phyloP scores from a whole-genome alignment of 2,888 invertebrate species.

The Perizoma flavofasciatum region DNA sequence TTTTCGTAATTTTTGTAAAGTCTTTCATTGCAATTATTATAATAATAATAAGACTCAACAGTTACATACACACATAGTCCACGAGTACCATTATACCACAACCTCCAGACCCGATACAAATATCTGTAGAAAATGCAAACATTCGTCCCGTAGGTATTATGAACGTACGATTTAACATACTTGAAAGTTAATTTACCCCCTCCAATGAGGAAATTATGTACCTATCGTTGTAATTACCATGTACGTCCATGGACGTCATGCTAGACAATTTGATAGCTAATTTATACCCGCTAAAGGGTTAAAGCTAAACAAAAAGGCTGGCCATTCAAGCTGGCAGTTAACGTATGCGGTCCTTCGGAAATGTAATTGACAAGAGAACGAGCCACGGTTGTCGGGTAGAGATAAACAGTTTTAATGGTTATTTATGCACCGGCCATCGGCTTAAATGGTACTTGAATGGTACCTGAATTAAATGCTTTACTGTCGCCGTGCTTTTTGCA shows the following conservation, averaged over 20 bases:
- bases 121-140: no score
- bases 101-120: no score
- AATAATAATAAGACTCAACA: no score
- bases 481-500: slow-evolving; percentile 29
- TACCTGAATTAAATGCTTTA: slow-evolving; percentile 26
- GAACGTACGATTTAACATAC: not conserved
- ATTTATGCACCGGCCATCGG: slow-evolving; percentile 56
- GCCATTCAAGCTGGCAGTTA: slow-evolving; percentile 27
- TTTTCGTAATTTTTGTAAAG: no score
- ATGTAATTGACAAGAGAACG: slow-evolving; percentile 76
- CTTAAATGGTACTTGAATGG: slow-evolving; percentile 20
- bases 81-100: no score
- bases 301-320: slow-evolving; percentile 17
- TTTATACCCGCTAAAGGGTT: slow-evolving; percentile 22
- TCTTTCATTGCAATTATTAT: no score
- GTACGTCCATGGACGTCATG: no score
- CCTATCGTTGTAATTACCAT: slow-evolving; percentile 18
- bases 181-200: slow-evolving; percentile 6
- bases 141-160: no score
- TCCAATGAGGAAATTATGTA: slow-evolving; percentile 9
- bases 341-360: slow-evolving; percentile 48
- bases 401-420: slow-evolving; percentile 73
- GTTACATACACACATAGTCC: no score
- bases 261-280: slow-evolving; percentile 15
- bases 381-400: slow-evolving; percentile 58